A percentile compares a stretch with the other conserved stretches of the same genome.
Evolutionary conservation across 1,140 invertebrate species (phyloP).

Genomic region (Arion vulgaris): DNA sequence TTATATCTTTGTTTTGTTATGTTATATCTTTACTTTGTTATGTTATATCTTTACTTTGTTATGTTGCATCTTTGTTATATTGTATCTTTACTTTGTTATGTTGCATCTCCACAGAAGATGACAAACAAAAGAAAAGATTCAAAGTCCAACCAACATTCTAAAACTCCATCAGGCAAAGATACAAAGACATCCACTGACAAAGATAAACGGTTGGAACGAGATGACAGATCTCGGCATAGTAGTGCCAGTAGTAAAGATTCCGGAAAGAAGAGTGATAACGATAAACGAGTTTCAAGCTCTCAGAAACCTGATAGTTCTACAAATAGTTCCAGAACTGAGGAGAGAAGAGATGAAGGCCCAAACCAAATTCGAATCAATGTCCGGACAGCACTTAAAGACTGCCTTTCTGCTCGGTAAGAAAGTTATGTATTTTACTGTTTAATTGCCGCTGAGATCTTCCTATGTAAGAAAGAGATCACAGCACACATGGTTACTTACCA

Average conservation of each 20-base stretch:
- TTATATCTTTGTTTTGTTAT: neutral
- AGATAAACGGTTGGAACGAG: neutral
- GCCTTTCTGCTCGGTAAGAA: constrained; percentile 77
- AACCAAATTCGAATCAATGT: constrained; percentile 87
- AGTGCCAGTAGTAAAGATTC: constrained; percentile 20
- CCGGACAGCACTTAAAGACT: constrained; percentile 81
- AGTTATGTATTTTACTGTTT: no score
- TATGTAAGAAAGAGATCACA: no score
- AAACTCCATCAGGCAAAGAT: constrained; percentile 2
- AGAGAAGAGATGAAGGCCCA: constrained; percentile 61
- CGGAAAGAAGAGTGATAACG: constrained; percentile 22
- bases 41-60: no score
- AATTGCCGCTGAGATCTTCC: no score
- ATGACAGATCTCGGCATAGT: neutral
- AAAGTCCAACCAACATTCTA: neutral
- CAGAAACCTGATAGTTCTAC: neutral
- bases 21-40: no score
- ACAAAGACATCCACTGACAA: constrained; percentile 5
- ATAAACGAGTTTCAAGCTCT: neutral
- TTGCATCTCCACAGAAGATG: neutral
- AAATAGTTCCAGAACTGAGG: constrained; percentile 24
- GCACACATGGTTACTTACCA: no score
- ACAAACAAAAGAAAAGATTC: neutral
- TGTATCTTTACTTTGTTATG: neutral
- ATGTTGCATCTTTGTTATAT: no score